Conservation (phyloP, 2,888 invertebrate genomes). For the Megalurothrips usitatus region DNA sequence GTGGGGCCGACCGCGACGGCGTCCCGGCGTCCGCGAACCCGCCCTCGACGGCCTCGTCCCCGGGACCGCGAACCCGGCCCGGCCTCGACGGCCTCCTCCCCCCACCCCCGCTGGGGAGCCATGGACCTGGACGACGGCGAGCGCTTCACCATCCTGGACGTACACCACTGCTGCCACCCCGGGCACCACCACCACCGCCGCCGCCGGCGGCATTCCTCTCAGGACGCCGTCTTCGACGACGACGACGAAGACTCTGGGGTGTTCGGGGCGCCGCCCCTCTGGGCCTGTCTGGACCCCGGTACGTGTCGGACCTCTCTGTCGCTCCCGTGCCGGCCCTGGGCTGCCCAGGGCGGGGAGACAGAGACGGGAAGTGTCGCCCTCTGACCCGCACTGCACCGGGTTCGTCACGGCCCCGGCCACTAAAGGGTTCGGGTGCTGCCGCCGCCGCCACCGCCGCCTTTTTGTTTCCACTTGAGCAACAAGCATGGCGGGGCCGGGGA, state of each 20-base stretch:
- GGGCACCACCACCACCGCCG: background rate
- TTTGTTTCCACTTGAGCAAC: conserved; percentile 3
- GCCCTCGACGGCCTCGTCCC: too few relatives aligned
- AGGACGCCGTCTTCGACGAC: background rate
- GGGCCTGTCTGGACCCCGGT: too few relatives aligned
- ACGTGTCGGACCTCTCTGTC: too few relatives aligned
- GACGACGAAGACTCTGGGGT: background rate
- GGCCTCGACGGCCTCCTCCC: background rate
- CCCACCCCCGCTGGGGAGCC: background rate
- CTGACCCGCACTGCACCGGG: too few relatives aligned
- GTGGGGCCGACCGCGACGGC: too few relatives aligned
- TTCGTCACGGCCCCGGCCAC: background rate
- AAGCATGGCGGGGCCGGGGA: background rate
- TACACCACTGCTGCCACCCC: background rate
- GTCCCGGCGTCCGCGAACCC: too few relatives aligned
- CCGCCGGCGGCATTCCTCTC: background rate
- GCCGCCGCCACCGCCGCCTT: background rate
- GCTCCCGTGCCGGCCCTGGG: too few relatives aligned
- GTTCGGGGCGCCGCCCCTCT: too few relatives aligned
- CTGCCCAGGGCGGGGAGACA: too few relatives aligned
- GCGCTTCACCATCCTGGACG: background rate
- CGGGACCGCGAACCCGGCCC: background rate
- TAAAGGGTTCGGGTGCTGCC: background rate
- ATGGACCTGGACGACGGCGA: background rate
- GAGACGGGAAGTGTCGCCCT: too few relatives aligned